Evolutionary conservation across 2,888 invertebrate genomes (phyloP).

Genomic region (Ashinkailepas kermadecensis): DNA sequence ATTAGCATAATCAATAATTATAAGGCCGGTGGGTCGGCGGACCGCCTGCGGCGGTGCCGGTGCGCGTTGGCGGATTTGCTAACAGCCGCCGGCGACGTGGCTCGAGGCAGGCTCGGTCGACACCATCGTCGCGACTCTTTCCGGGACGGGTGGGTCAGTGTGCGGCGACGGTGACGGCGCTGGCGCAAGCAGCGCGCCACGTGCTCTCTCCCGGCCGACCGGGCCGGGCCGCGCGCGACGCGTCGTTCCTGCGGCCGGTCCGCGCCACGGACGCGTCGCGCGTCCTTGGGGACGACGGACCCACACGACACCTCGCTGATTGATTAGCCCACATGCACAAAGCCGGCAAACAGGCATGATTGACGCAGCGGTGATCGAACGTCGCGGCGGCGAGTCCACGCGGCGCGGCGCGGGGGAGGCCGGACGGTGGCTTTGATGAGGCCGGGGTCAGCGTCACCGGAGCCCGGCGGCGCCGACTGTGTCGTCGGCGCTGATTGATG

Average conservation of each 20-base stretch:
- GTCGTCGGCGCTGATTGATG: slow-evolving; percentile 12
- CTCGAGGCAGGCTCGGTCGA: neutral
- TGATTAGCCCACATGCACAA: slow-evolving; percentile 21
- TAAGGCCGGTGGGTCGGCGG: neutral
- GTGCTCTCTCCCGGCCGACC: too few relatives aligned
- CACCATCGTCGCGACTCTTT: too few relatives aligned
- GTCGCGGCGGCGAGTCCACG: slow-evolving; percentile 2
- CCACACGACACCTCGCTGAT: slow-evolving; percentile 5
- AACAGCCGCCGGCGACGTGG: neutral
- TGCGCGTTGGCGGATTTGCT: neutral
- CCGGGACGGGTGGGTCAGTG: too few relatives aligned
- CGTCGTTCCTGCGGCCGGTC: neutral
- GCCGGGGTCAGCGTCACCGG: slow-evolving; percentile 7
- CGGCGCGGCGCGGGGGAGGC: slow-evolving; percentile 6
- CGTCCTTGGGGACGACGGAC: neutral
- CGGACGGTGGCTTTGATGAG: slow-evolving; percentile 1
- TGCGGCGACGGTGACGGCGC: neutral
- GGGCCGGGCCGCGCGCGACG: neutral
- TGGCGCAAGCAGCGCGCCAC: neutral
- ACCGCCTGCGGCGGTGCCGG: neutral
- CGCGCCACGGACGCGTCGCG: neutral
- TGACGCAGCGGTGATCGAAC: slow-evolving; percentile 10
- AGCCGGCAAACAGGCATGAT: slow-evolving; percentile 17
- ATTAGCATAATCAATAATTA: slow-evolving; percentile 13
- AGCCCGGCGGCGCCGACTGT: neutral